A percentile compares a stretch with the other conserved stretches of the same genome.
Evolutionary conservation across 2,888 invertebrate genomes (phyloP).

Genomic region (Cephus rjabovi): DNA sequence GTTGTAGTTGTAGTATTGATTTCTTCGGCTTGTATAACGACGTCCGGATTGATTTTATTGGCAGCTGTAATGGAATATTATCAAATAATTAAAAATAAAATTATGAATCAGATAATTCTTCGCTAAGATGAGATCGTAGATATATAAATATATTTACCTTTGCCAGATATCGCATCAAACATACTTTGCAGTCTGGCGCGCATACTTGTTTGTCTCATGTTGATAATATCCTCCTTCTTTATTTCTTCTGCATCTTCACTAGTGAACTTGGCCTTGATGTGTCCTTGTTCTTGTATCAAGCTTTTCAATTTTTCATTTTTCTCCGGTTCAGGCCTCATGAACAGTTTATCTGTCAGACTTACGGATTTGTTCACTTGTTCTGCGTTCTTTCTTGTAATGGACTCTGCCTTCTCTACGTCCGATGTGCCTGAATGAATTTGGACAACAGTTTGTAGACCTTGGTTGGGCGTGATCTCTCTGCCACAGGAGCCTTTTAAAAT

Average conservation of each 20-base stretch:
- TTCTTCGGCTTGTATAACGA: constrained; percentile 61
- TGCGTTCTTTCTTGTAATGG: background rate
- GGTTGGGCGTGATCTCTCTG: background rate
- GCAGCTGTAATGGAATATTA: constrained; percentile 35
- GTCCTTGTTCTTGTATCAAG: constrained; percentile 55
- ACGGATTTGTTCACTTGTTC: constrained; percentile 17
- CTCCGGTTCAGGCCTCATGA: constrained; percentile 60
- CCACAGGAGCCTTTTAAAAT: constrained; percentile 1
- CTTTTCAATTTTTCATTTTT: constrained; percentile 55
- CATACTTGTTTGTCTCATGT: constrained; percentile 63
- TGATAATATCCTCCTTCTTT: constrained; percentile 58
- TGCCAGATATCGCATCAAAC: constrained; percentile 64
- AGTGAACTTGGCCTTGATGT: constrained; percentile 49
- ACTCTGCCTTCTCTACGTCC: background rate
- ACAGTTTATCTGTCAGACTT: constrained; percentile 54
- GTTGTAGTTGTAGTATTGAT: constrained; percentile 32
- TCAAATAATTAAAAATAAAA: background rate
- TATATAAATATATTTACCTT: constrained; percentile 43
- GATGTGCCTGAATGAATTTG: background rate
- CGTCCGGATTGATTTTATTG: constrained; percentile 58
- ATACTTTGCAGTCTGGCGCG: constrained; percentile 59
- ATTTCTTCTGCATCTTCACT: constrained; percentile 58
- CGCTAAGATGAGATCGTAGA: background rate
- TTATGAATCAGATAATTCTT: background rate
- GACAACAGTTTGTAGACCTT: background rate